Base-by-base conservation (phyloP, 2,797 vertebrate species). In the Molossus alvarezi region DNA sequence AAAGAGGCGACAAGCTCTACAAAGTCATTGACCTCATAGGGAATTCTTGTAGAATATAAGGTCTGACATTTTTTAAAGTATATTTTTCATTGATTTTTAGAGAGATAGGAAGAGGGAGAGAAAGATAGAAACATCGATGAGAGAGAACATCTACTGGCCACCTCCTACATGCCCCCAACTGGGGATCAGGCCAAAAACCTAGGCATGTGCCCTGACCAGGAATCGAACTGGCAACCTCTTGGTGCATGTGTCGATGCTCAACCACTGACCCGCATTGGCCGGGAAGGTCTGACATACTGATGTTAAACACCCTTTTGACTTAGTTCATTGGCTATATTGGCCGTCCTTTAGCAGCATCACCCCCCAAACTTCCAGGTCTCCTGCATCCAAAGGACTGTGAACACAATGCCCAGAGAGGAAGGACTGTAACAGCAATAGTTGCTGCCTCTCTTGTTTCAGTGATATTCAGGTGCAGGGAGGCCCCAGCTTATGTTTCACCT, bases 11-110 rank as follows among this genome's bases (percentile, higher is more conserved):
- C 53, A 69, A 33, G n/a, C 11, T 73, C 18, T 18, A 14, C 29
- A 95, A 60, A 20, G 95, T 72, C 60, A 97, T 97, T 45, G 41
- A 45, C 41, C 41, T 45, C 41, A 45, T 45, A 45, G 41, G 41
- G 41, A 45, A 55, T 71, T 53, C 84, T 51, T 77, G 20, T 57
- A 13, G 48, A 29, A 64, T 33, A 14, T 33, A 48, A 55, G 23
- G 57, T 72, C 9, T 14, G 29, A 13, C 20, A 1, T 81, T 69
- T n/a, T 45, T 45, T 5, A 45, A 45, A 45, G 6, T 45, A 45
- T 4, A 5, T 45, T 45, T 45, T 45, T 45, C 41, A 45, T 45
- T 45, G 41, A 45, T 45, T 45, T 45, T 45, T 45, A 45, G 41
- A 45, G 41, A 45, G 41, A 45, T 5, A 45, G 41, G 41, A 45